These are phyloP conservation scores for Dendrolimus pini DNA, from an alignment of 2,888 invertebrate genomes.

Conservation along the genomic window DNA sequence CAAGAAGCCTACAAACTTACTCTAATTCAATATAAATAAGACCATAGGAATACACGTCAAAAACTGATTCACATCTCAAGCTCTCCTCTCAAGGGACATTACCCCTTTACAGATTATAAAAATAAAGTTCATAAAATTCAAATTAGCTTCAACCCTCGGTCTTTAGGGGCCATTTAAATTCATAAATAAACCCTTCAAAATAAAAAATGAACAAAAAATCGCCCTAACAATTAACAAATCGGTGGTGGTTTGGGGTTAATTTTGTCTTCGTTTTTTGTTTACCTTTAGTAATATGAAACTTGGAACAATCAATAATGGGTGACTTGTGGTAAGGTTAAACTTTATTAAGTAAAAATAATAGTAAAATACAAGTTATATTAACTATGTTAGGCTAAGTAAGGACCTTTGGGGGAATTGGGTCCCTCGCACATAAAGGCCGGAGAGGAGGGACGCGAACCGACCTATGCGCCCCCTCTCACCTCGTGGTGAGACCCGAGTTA, in stretches of 20 bases:
- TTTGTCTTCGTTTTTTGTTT: slow-evolving; percentile 39
- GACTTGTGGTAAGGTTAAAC: slow-evolving; percentile 18
- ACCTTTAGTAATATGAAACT: slow-evolving; percentile 51
- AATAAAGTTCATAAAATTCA: slow-evolving; percentile 71
- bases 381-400: too few species aligned
- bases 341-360: too few species aligned
- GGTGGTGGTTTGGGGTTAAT: slow-evolving; percentile 63
- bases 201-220: slow-evolving; percentile 42
- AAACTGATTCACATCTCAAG: slow-evolving; percentile 12
- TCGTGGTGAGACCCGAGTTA: too few species aligned
- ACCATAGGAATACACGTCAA: slow-evolving; percentile 9
- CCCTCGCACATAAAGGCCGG: too few species aligned
- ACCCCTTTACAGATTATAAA: slow-evolving; percentile 46
- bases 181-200: slow-evolving; percentile 59
- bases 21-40: too few species aligned
- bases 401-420: too few species aligned
- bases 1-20: too few species aligned
- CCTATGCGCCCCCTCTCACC: too few species aligned
- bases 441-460: too few species aligned
- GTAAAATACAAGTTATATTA: too few species aligned
- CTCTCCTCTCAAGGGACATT: slow-evolving; percentile 33
- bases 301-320: slow-evolving; percentile 57
- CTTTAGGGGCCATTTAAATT: slow-evolving; percentile 64
- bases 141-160: slow-evolving; percentile 63
- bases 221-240: slow-evolving; percentile 73